phyloP scores from a whole-genome alignment of 2,797 vertebrate genomes.

The Varecia variegata region DNA sequence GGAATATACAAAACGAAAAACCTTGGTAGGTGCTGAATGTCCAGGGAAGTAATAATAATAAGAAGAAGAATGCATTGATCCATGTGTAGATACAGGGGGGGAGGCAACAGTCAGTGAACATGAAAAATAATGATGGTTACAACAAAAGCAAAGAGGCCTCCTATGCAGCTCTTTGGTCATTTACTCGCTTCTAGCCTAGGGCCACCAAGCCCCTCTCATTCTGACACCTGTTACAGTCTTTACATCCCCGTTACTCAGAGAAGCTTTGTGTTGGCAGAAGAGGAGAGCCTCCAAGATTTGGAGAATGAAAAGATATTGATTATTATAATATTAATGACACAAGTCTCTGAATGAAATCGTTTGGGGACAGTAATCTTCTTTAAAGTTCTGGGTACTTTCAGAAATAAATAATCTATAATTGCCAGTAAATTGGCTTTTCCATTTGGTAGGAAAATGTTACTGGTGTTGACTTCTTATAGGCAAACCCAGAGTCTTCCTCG shows the following conservation, averaged over 20 bases:
- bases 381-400: neutral
- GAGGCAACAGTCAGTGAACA: neutral
- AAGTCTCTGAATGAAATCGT: neutral
- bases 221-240: neutral
- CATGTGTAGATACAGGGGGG: too few species aligned
- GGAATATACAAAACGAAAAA: neutral
- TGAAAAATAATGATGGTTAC: neutral
- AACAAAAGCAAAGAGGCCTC: neutral
- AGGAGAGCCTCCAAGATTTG: neutral
- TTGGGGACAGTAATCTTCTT: neutral
- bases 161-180: neutral
- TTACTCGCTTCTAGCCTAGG: neutral
- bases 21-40: neutral
- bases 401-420: neutral
- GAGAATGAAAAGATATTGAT: neutral
- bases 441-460: neutral
- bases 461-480: neutral
- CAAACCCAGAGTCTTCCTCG: neutral
- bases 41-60: neutral
- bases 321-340: neutral
- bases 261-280: neutral
- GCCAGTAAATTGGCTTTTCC: neutral
- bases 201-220: neutral
- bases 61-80: neutral
- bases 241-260: neutral